Base-by-base conservation (phyloP, 2,113 vertebrate genomes). In the Melanostigma gelatinosum region DNA sequence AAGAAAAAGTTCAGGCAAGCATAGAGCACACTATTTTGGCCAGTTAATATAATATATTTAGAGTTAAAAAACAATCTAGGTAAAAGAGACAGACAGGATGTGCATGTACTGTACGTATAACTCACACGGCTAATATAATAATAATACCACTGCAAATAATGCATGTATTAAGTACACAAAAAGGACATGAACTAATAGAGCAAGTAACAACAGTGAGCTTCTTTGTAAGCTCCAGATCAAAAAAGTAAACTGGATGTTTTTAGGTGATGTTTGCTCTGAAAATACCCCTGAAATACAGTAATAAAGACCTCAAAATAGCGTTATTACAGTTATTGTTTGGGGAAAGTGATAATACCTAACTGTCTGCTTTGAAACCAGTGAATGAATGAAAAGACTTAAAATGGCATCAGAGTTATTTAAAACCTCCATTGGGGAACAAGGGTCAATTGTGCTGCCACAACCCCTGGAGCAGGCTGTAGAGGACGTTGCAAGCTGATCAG, bases 401-500 rank as follows among this genome's bases (percentile, higher is more conserved):
- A 94, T 88, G 91, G 88, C 92, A 88, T 77, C 74, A 73, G 82
- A 89, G 92, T 93, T 93, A 93, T 94, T 94, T 93, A 90, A 93
- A 93, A 91, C 85, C 72, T 79, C 81, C 76, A 82, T 3, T 80
- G 81, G 68, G 89, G 93, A 96, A 92, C 88, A 95, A 95, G 92
- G 89, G 92, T 94, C 94, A 88, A 83, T 96, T 92, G 95, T 97
- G 70, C 87, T 85, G 93, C 94, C 88, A 85, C 85, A 89, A 73
- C 84, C 94, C 94, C 95, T 96, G 94, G 92, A 97, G 94, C 93
- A 94, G 94, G 86, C 93, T 96, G 94, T 88, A 94, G 94, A 95
- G 94, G 89, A 90, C 89, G 57, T 52, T 77, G 69, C 88, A 83
- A 92, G 83, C 55, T 82, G 80, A 48, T 85, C 68, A 71, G 77